Evolutionary conservation across 1,140 invertebrate genomes (phyloP).

Genomic region (Zaprionus nigranus): DNA sequence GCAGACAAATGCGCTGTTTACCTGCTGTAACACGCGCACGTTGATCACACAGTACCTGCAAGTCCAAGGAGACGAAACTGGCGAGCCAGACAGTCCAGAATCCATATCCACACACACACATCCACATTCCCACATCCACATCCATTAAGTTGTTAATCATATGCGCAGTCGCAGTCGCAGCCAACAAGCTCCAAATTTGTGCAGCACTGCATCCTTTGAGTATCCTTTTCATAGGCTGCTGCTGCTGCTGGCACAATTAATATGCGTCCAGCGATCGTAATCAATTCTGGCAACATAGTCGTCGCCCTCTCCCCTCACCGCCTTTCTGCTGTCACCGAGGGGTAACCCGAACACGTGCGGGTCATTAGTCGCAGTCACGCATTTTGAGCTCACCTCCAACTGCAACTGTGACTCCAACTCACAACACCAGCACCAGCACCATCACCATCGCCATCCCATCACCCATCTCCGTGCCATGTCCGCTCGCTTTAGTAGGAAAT

Average conservation of each 20-base stretch:
- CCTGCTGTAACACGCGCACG: slow-evolving; percentile 75
- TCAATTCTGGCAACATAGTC: slow-evolving; percentile 75
- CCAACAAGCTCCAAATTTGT: slow-evolving; percentile 28
- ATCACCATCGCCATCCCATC: slow-evolving; percentile 19
- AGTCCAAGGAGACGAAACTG: slow-evolving; percentile 19
- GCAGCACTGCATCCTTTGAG: slow-evolving; percentile 54
- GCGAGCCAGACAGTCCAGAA: slow-evolving; percentile 26
- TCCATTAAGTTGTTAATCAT: slow-evolving; percentile 82
- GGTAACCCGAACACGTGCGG: slow-evolving; percentile 75
- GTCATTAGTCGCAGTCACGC: slow-evolving; percentile 83
- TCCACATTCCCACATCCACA: slow-evolving; percentile 49
- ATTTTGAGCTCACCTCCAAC: slow-evolving; percentile 69
- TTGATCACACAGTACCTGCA: slow-evolving; percentile 22
- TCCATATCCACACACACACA: slow-evolving; percentile 35
- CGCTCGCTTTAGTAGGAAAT: slow-evolving; percentile 81
- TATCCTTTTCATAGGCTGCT: slow-evolving; percentile 68
- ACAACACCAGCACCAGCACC: slow-evolving; percentile 25
- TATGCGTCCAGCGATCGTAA: slow-evolving; percentile 83
- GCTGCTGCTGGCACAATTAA: slow-evolving; percentile 76
- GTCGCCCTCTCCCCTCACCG: slow-evolving; percentile 2
- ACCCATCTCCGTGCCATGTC: slow-evolving; percentile 54
- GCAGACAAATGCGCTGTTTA: slow-evolving; percentile 78
- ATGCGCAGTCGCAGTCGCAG: slow-evolving; percentile 67
- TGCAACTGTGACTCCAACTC: slow-evolving; percentile 41
- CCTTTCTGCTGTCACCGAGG: background rate